Percentiles rank a stretch among this genome's conserved stretches.
Evolutionary conservation across 2,113 vertebrate genomes (phyloP).

Genomic region (Perca fluviatilis): DNA sequence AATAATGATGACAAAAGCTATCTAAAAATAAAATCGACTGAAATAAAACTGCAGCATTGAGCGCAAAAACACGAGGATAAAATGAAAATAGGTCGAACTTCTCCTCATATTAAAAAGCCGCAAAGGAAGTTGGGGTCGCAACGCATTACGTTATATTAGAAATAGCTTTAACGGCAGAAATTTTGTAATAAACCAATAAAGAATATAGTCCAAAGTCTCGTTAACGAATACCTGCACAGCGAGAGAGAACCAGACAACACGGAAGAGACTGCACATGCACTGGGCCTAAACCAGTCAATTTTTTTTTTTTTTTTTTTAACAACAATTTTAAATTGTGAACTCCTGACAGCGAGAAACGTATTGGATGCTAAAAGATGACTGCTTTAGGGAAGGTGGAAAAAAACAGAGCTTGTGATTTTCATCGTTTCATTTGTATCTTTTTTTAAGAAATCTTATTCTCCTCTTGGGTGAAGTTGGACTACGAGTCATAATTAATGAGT

Average conservation of each 20-base stretch:
- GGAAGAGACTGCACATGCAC: neutral
- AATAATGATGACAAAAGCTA: neutral
- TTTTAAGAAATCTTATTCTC: neutral
- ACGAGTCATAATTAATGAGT: slow-evolving; percentile 7
- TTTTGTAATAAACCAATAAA: slow-evolving; percentile 48
- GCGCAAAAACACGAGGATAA: neutral
- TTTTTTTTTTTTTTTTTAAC: neutral
- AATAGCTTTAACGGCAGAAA: slow-evolving; percentile 38
- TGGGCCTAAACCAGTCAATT: neutral
- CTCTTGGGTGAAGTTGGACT: neutral
- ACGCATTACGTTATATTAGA: slow-evolving; percentile 27
- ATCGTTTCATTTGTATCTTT: neutral
- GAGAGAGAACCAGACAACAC: slow-evolving; percentile 20
- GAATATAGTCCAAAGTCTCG: slow-evolving; percentile 40
- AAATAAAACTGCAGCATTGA: slow-evolving; percentile 12
- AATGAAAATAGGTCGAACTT: neutral
- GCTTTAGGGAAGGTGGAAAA: neutral
- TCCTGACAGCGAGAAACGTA: neutral
- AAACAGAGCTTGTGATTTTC: neutral
- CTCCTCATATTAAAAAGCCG: slow-evolving; percentile 9
- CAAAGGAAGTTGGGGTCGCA: slow-evolving; percentile 12
- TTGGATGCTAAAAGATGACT: slow-evolving; percentile 15
- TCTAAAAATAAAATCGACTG: neutral
- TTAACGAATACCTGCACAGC: slow-evolving; percentile 73
- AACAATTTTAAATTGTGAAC: slow-evolving; percentile 1